Evolutionary conservation across 2,888 invertebrate species (phyloP), one percentile per base, ranked within the genome.

Genomic region (Phortica okadai): DNA sequence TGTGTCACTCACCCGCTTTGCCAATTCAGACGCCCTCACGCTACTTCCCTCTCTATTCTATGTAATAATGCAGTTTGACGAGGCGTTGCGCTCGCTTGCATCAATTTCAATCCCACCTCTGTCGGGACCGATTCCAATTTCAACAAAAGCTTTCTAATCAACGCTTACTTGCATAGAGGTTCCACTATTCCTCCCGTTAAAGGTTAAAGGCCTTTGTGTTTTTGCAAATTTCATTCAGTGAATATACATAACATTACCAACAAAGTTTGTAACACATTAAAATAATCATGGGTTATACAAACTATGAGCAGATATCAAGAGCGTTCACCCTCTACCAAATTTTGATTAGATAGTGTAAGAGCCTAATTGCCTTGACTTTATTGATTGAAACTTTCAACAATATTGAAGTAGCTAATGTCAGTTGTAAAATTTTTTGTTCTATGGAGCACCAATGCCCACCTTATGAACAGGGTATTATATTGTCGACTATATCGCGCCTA

Each of bases 1-100:
- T 80, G 84, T 83, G 82, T 81, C 83, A 83, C 88, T 85, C 86
- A 87, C 86, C 85, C 87, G 84, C 85, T 83, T 84, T 86, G 84
- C 84, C 83, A 25, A 76, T 59, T 45, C n/a, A 54, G 21, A 25
- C 6, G 14, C 45, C 64, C 45, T n/a, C 59, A 11, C 7, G 41
- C 62, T 42, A n/a, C 14, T 33, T 16, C 62, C 10, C 62, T 16
- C 25, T 62, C 25, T 25, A 10, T 4, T 10, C 33, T 45, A 69
- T 45, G 21, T 8, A 5, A 45, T 16, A 45, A 69, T 69, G 50
- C 50, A 21, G 45, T 69, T 69, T 69, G 69, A 69, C 45, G 44
- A 45, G 44, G 62, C 25, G 50, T 50, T 62, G 62, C 62, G 10
- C 62, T 50, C 21, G 21, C 59, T 59, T 59, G 59, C 59, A 62